A percentile compares a stretch with the other conserved stretches of the same genome.
Evolutionary conservation across 1,140 invertebrate species (phyloP).

Genomic region (Drosophila yakuba): DNA sequence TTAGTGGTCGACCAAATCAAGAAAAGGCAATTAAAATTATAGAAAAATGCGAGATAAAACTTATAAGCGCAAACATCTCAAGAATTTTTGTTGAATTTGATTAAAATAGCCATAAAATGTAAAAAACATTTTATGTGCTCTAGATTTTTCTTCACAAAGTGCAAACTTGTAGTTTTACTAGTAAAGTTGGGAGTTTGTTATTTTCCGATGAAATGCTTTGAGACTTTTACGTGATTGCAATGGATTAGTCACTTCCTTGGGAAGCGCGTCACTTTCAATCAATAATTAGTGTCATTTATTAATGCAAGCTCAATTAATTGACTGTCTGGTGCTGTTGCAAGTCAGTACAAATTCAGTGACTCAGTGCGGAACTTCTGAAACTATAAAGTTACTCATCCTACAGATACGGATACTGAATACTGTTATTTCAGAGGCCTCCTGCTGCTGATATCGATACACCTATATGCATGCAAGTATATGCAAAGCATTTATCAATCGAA

Average conservation of each 20-base stretch:
- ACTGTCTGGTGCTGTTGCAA: constrained; percentile 16
- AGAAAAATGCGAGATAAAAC: constrained; percentile 59
- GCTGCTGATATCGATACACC: constrained; percentile 40
- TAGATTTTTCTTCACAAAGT: constrained; percentile 5
- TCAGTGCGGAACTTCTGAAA: constrained; percentile 17
- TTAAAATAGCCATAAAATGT: constrained; percentile 52
- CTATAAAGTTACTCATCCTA: constrained; percentile 25
- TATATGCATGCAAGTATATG: constrained; percentile 1
- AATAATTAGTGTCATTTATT: constrained; percentile 21
- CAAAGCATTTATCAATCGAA: constrained; percentile 67
- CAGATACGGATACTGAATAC: background rate
- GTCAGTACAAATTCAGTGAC: background rate
- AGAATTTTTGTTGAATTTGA: constrained; percentile 29
- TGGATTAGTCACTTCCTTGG: constrained; percentile 18
- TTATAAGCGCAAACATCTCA: constrained; percentile 27
- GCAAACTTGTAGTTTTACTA: constrained; percentile 1
- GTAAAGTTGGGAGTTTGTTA: background rate
- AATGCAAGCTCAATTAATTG: constrained; percentile 22
- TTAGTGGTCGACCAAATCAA: constrained; percentile 65
- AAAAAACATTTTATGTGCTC: constrained; percentile 52
- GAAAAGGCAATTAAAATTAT: constrained; percentile 76
- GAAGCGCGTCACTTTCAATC: constrained; percentile 14
- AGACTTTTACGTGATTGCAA: constrained; percentile 15
- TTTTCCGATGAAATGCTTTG: background rate
- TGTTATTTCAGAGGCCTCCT: constrained; percentile 15